phyloP scores from a whole-genome alignment of 2,113 vertebrate species.

The Toxotes jaculatrix region DNA sequence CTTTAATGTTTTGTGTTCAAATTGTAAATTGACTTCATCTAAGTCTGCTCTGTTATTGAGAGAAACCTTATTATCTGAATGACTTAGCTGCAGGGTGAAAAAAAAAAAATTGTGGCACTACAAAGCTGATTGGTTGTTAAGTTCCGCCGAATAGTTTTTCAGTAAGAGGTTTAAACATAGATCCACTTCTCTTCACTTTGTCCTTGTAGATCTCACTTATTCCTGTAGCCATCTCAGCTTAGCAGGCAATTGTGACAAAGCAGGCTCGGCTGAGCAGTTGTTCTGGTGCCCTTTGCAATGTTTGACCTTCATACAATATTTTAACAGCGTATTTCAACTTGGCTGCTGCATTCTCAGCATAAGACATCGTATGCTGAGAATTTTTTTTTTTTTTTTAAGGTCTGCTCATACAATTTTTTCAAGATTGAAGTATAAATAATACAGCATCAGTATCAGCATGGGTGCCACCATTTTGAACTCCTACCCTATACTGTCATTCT shows the following conservation, averaged over 20 bases:
- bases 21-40: slow-evolving; percentile 65
- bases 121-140: slow-evolving; percentile 47
- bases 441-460: slow-evolving; percentile 10
- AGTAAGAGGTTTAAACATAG: slow-evolving; percentile 38
- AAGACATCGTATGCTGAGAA: too few relatives aligned
- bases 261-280: slow-evolving; percentile 16
- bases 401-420: slow-evolving; percentile 3
- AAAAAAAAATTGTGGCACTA: background rate
- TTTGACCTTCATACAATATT: slow-evolving; percentile 31
- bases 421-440: slow-evolving; percentile 35
- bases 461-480: background rate
- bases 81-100: slow-evolving; percentile 37
- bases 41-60: slow-evolving; percentile 39
- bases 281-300: slow-evolving; percentile 16
- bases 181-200: slow-evolving; percentile 18
- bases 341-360: background rate
- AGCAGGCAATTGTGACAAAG: slow-evolving; percentile 3
- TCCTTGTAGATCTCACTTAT: slow-evolving; percentile 47
- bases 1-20: slow-evolving; percentile 64
- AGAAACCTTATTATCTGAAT: slow-evolving; percentile 60
- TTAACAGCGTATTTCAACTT: background rate
- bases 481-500: background rate
- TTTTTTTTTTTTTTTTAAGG: too few relatives aligned
- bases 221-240: slow-evolving; percentile 29
- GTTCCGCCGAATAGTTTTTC: slow-evolving; percentile 43